Evolutionary conservation across 2,113 vertebrate genomes (phyloP), one percentile per base, ranked within the genome.

Genomic region (Cavia porcellus): DNA sequence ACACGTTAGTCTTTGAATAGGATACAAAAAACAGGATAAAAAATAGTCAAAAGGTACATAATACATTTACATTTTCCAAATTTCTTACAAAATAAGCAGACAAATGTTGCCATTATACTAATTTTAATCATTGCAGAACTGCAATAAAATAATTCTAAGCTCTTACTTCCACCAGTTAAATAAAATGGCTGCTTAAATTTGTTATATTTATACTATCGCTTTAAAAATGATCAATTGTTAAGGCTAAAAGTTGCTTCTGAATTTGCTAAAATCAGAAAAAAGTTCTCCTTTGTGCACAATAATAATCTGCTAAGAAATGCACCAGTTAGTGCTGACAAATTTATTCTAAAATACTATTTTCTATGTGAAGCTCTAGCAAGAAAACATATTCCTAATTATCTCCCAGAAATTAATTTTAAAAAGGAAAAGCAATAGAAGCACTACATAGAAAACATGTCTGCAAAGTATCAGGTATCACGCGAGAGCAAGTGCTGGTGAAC

Each of bases 321-420:
- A 95, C 90, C 70, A 87, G 72, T 72, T 14, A 83, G 89, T n/a
- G 96, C 3, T 77, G 82, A 96, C 79, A 98, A 96, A 95, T 96
- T 85, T 88, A 96, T 96, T 89, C 89, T 90, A 95, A 95, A 89
- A 91, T 55, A 94, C 24, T n/a, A 90, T 86, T 92, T 96, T 95
- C 92, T 95, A 92, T 74, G 86, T 64, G 57, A 96, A 93, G 59
- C 17, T 1, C 90, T 38, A 66, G 42, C 86, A 97, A 95, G 55
- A 96, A 93, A 96, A 97, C 45, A 92, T 30, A 86, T 86, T 79
- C 86, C 87, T 96, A 93, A 96, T 96, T 94, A 95, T 97, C 96
- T 97, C 80, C 61, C 80, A 89, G 95, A 98, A 96, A 97, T 96
- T 95, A 97, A 96, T 89, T 98, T 98, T 86, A 83, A 88, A 97